Evolutionary conservation across 1,140 invertebrate genomes (phyloP), one percentile per base, ranked within the genome.

Genomic region (Zaprionus davidi): DNA sequence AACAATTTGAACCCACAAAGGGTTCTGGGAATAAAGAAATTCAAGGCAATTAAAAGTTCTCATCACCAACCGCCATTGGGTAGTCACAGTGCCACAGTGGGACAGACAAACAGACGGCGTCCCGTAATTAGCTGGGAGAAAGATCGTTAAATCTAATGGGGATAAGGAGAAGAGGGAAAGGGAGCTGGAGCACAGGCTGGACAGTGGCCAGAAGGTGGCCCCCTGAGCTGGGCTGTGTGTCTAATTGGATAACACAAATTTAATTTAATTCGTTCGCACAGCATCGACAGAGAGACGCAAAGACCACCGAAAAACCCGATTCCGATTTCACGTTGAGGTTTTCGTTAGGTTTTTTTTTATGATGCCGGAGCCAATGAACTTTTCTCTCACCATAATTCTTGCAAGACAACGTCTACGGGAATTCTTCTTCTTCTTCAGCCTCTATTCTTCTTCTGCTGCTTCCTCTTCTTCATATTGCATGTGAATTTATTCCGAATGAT

Each of bases 161-260:
- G 31, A 34, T 34, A 11, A 59, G 34, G 31, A 11, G 24, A 22
- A 5, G 20, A 11, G 55, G 20, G 44, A 34, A 11, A 34, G 31
- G 31, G 9, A 34, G 12, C 11, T 34, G 13, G 24, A 49, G 26
- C 24, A 31, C 49, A 36, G 46, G 53, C 26, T 41, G 66, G 28
- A 31, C 51, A 12, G 60, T 24, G 49, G 55, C 36, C 38, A 26
- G 49, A 68, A 65, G 76, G 60, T 71, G 62, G 60, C 62, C 20
- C 65, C 70, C 68, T 75, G 77, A 75, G 67, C 34, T 59, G 67
- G 57, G 67, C 76, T 87, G 73, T 90, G 85, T 81, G 82, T 90
- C 86, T 90, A 90, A 90, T 90, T 90, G 86, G 85, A 85, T 90
- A 90, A 86, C 82, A 90, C 84, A 78, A 76, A 90, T 80, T 77